These are phyloP conservation scores for Bryconaethiops microstoma DNA, from an alignment of 2,797 vertebrate species.

Conservation along the genomic window DNA sequence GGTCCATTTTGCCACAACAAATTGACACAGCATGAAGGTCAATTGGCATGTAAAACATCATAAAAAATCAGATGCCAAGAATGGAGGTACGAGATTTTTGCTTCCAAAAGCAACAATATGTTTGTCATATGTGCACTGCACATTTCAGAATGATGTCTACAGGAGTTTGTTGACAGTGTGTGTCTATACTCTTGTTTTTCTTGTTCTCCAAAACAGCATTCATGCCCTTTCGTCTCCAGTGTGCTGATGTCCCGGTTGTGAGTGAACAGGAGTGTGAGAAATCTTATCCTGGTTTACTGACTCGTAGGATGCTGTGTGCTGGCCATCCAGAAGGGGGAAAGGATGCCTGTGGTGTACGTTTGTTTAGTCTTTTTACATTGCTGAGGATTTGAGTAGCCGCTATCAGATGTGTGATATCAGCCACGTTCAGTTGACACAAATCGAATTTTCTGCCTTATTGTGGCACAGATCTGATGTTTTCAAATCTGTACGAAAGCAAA, in stretches of 20 bases:
- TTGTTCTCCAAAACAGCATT: slow-evolving; percentile 25
- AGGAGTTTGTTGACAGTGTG: neutral
- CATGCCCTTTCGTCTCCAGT: slow-evolving; percentile 65
- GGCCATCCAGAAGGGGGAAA: slow-evolving; percentile 75
- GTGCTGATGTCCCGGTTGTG: slow-evolving; percentile 71
- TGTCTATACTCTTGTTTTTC: neutral
- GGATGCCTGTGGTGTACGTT: slow-evolving; percentile 74
- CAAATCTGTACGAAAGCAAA: no score
- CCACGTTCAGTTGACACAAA: neutral
- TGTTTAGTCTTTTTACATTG: neutral
- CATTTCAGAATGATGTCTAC: neutral
- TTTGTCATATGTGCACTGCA: no score
- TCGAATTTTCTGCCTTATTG: no score
- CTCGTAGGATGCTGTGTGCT: slow-evolving; percentile 76
- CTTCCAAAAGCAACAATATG: no score
- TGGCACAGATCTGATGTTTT: no score
- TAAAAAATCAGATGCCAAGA: no score
- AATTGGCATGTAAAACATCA: no score
- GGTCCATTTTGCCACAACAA: no score
- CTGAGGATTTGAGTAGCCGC: neutral
- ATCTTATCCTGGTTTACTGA: slow-evolving; percentile 75
- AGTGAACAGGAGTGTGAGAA: slow-evolving; percentile 62
- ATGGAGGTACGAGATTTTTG: no score
- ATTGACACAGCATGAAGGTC: no score
- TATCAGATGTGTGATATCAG: no score